Base-by-base conservation (phyloP, 1,140 invertebrate species). In the Scaptodrosophila lebanonensis region DNA sequence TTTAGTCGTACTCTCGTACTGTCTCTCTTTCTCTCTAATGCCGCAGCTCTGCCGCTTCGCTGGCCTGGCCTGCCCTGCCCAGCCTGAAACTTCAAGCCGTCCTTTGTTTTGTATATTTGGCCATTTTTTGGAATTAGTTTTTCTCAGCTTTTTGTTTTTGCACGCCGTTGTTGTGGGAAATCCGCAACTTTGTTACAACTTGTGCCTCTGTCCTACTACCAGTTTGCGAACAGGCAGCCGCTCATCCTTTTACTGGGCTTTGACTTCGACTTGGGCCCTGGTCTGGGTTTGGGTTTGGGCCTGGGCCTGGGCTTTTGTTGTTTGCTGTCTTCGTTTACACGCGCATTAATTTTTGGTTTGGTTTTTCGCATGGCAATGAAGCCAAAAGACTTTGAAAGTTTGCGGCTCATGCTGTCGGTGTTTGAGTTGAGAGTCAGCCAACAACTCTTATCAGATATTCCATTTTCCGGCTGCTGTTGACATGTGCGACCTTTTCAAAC, bases 301-400 rank as follows among this genome's bases (percentile, higher is more conserved):
- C 8, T 25, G n/a, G n/a, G 3, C 22, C 22, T 25, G 3, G 45
- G 42, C 40, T 56, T 70, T 65, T 70, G 25, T 36, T 42, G 63
- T 47, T 66, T 35, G 36, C 29, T 66, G 40, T 51, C 35, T 59
- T 48, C 66, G 60, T 60, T 70, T 70, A 70, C 66, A 70, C 60
- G 60, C 66, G 61, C 44, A 70, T 71, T 71, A 71, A 71, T 66
- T 71, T 71, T 49, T 69, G 65, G 32, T 20, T 18, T 50, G 13
- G 39, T 36, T 48, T 60, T 16, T 40, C 20, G 17, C 40, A 39
- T 50, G 33, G 29, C 38, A 50, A 39, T 42, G 49, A 33, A 42
- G 38, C 29, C 22, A 17, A 47, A 49, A 62, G 36, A 22, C 49
- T 56, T 60, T 51, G 36, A 60, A 66, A 64, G 66, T 70, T 70